Base-by-base conservation (phyloP, 30 jellyfish, hydroid and myxozoan species). In the Chironex yamaguchii region DNA sequence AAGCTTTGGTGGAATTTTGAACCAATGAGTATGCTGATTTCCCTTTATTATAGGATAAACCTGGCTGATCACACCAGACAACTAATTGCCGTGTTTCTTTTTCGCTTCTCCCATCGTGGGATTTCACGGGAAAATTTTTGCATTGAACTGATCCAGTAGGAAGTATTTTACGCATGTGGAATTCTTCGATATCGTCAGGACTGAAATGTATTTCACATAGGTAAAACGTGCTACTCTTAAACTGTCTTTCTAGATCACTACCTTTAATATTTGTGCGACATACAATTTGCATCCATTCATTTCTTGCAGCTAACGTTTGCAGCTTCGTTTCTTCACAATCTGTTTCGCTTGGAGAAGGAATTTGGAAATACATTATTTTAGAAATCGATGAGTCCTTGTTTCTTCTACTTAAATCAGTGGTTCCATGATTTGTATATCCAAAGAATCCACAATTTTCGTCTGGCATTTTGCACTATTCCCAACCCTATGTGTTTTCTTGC, bases 121-220 rank as follows among this genome's bases (percentile, higher is more conserved):
- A 76, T 51, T 28, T 49, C 34, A 12, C 33, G 25, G 84, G 90
- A 80, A 78, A 54, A 78, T 78, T 71, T 71, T 29, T 33, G 35
- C 85, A 28, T 35, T 69, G 33, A 71, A 71, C 85, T 54, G 81
- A 52, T 31, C 90, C 83, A 29, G 90, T 78, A 49, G 51, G 36
- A 78, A 78, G 90, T 52, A 62, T 62, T 78, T 78, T 78, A 33
- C 69, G 67, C 42, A 81, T 34, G 34, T 67, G 80, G 35, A 78
- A 78, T 58, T 78, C 68, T 21, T 78, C 90, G 29, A 58, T 62
- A 78, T 78, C 82, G 21, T 62, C 63, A 23, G 89, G 89, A 50
- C 54, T 53, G 70, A 49, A 76, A 76, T 76, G 89, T 27, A 53
- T 52, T 53, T 76, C 89, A 76, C 89, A 76, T 9, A 52, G 32